A percentile compares a stretch with the other conserved stretches of the same genome.
phyloP scores from a whole-genome alignment of 2,113 vertebrate genomes.

The Eudyptes chrysolophus region DNA sequence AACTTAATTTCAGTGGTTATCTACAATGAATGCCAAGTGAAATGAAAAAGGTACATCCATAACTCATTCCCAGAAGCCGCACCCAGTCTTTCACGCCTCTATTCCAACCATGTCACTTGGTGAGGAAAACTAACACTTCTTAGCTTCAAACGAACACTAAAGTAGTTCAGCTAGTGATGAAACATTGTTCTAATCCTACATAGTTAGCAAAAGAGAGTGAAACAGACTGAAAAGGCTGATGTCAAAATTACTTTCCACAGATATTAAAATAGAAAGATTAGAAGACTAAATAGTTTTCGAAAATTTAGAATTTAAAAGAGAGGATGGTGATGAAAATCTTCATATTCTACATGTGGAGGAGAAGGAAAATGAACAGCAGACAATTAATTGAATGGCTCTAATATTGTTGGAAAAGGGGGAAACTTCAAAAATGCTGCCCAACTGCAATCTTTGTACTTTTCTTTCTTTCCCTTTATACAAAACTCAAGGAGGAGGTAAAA shows the following conservation, averaged over 20 bases:
- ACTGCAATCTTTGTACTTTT: not conserved
- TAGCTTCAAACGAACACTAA: not conserved
- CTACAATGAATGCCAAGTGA: not conserved
- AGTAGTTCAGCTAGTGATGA: not conserved
- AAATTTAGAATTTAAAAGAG: slow-evolving; percentile 14
- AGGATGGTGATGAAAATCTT: not conserved
- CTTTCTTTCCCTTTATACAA: not conserved
- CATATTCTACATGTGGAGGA: not conserved
- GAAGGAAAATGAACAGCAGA: not conserved
- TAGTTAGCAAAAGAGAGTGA: not conserved
- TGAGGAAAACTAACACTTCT: not conserved
- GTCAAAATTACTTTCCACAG: not conserved
- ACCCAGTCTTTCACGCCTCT: not conserved
- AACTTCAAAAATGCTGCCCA: not conserved
- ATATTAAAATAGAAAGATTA: not conserved
- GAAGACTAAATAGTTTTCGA: not conserved
- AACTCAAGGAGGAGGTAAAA: not conserved
- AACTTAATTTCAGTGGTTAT: not conserved
- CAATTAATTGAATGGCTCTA: slow-evolving; percentile 7
- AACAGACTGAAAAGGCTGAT: not conserved
- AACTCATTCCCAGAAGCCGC: not conserved
- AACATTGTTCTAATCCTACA: not conserved
- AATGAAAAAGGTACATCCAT: not conserved
- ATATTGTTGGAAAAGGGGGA: not conserved
- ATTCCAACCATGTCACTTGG: not conserved